A percentile compares a stretch with the other conserved stretches of the same genome.
These are phyloP conservation scores for Gymnarchus niloticus DNA, from an alignment of 2,113 vertebrate genomes.

Conservation along the genomic window DNA sequence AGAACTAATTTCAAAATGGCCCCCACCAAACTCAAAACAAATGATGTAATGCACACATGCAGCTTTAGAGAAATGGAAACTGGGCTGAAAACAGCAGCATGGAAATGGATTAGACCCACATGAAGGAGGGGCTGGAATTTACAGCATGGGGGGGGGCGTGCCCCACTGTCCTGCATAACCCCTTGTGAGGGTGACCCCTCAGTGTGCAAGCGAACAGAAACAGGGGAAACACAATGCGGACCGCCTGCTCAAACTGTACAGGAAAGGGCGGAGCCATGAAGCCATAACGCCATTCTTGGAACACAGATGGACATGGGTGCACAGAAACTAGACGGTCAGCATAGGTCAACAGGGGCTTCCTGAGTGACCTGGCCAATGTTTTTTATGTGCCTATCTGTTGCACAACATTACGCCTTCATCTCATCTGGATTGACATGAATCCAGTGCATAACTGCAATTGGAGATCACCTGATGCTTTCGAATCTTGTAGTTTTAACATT, in stretches of 20 bases:
- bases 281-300: background rate
- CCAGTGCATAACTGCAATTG: too few species aligned
- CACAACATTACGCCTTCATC: too few species aligned
- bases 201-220: background rate
- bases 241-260: background rate
- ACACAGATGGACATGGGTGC: background rate
- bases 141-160: background rate
- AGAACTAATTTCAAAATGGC: background rate
- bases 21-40: background rate
- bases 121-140: background rate
- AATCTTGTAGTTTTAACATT: background rate
- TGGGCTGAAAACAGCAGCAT: background rate
- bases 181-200: background rate
- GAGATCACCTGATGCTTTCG: too few species aligned
- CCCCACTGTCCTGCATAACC: background rate
- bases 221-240: background rate
- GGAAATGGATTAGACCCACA: background rate
- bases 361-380: background rate
- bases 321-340: background rate
- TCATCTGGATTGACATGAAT: too few species aligned
- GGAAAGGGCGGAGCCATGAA: background rate
- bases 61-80: background rate
- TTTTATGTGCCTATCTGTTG: too few species aligned
- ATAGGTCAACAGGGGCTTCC: background rate
- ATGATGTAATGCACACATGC: background rate